Conservation (phyloP, 2,888 invertebrate genomes). For the Dioctria rufipes region DNA sequence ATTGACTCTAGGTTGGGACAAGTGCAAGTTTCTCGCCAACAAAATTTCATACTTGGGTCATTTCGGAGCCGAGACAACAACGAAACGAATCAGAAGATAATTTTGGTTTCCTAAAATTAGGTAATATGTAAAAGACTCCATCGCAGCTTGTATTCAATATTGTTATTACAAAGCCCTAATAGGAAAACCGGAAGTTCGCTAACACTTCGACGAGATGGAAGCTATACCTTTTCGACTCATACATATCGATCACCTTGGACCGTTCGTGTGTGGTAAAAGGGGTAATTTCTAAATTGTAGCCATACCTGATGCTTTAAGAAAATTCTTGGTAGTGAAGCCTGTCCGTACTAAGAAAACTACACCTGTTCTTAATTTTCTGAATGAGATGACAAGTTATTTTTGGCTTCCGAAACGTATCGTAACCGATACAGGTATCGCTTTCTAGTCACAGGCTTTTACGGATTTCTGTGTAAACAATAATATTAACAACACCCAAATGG, state of each 20-base stretch:
- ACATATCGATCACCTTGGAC: slow-evolving; percentile 42
- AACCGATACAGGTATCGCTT: slow-evolving; percentile 42
- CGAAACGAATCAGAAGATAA: background rate
- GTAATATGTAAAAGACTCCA: slow-evolving; percentile 28
- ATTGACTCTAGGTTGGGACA: too few species aligned
- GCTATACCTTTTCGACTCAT: slow-evolving; percentile 26
- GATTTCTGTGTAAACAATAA: too few species aligned
- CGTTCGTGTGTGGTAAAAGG: slow-evolving; percentile 2
- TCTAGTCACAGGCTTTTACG: background rate
- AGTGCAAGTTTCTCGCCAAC: too few species aligned
- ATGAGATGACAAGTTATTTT: slow-evolving; percentile 10
- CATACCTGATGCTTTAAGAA: slow-evolving; percentile 30
- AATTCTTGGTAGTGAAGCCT: slow-evolving; percentile 47
- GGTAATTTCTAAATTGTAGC: slow-evolving; percentile 31
- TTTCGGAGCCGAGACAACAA: slow-evolving; percentile 30
- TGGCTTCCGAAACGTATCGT: slow-evolving; percentile 11
- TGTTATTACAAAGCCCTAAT: slow-evolving; percentile 15
- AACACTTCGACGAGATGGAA: background rate
- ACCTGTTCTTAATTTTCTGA: slow-evolving; percentile 4
- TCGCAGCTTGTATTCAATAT: slow-evolving; percentile 8
- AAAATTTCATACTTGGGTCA: too few species aligned
- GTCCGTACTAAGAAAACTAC: slow-evolving; percentile 27
- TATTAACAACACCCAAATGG: too few species aligned
- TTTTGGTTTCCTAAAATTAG: slow-evolving; percentile 35
- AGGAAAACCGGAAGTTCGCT: slow-evolving; percentile 21